Percentiles rank a stretch among this genome's conserved stretches.
These are phyloP conservation scores for Argyra leucocephala DNA, from an alignment of 2,888 invertebrate genomes.

Conservation along the genomic window DNA sequence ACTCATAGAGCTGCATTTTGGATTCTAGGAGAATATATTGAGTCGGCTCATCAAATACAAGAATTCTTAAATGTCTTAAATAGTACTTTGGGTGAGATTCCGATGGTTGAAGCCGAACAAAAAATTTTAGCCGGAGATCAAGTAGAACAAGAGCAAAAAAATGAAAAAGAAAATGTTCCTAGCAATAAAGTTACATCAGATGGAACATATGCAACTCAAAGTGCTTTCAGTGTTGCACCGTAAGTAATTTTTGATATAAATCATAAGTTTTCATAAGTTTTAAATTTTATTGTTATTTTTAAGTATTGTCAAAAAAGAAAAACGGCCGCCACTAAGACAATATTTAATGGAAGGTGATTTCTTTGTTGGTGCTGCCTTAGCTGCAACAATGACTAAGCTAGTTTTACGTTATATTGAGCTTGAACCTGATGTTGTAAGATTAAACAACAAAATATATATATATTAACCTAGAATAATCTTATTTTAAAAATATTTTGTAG, in stretches of 20 bases:
- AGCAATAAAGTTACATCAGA: slow-evolving; percentile 78
- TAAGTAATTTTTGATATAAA: slow-evolving; percentile 43
- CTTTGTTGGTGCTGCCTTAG: slow-evolving; percentile 87
- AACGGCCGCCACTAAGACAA: slow-evolving; percentile 69
- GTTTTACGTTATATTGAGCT: slow-evolving; percentile 60
- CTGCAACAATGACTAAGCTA: slow-evolving; percentile 84
- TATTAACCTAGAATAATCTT: not conserved
- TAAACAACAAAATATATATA: slow-evolving; percentile 20
- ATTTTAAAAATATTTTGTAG: slow-evolving; percentile 16
- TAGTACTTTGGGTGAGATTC: slow-evolving; percentile 60
- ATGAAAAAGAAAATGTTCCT: slow-evolving; percentile 34
- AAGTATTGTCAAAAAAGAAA: slow-evolving; percentile 53
- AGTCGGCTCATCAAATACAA: slow-evolving; percentile 63
- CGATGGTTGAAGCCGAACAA: slow-evolving; percentile 55
- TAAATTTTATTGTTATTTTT: slow-evolving; percentile 13
- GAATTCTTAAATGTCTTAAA: slow-evolving; percentile 70
- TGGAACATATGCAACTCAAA: slow-evolving; percentile 97
- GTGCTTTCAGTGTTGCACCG: slow-evolving; percentile 80
- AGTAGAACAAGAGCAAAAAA: slow-evolving; percentile 44
- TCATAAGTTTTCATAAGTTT: slow-evolving; percentile 12
- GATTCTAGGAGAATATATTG: slow-evolving; percentile 95
- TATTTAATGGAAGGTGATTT: slow-evolving; percentile 92
- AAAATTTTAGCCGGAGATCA: slow-evolving; percentile 65
- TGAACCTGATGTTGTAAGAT: slow-evolving; percentile 35
- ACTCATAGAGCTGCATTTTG: slow-evolving; percentile 90